Base-by-base conservation (phyloP, 2,113 vertebrate species). In the Corythaixoides concolor region DNA sequence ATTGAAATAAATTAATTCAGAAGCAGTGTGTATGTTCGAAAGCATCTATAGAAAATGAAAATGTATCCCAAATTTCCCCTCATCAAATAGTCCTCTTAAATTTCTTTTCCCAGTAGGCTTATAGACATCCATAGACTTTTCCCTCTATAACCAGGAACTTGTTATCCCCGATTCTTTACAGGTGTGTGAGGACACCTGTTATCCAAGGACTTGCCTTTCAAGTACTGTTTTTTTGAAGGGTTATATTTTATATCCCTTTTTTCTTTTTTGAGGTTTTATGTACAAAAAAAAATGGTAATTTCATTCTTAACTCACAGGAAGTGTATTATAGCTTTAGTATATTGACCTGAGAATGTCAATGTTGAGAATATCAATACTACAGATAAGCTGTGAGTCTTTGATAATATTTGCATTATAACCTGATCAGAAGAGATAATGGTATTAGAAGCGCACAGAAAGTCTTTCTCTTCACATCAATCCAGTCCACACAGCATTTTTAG, bases 371-470 rank as follows among this genome's bases (percentile, higher is more conserved):
- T 91, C 74, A 94, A 58, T 93, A 84, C 35, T 68, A 68, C 10
- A 93, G 60, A 86, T 85, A 87, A 89, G 21, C 19, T 82, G 21
- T 60, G 11, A 95, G 24, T 19, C 64, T 84, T 93, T 27, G 7
- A 93, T 90, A 82, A 78, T 66, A 94, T 97, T 96, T 96, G 89
- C 89, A 94, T 94, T 92, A 76, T 90, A 97, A 96, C 27, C 10
- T 73, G 60, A 97, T 95, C 86, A 89, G 66, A 78, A 89, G 45
- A 89, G 64, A 69, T 84, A 85, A 94, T 85, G 9, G 18, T 75
- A 78, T 96, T 94, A 87, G 49, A 89, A 87, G 69, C 58, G 80
- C 45, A 94, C 55, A 78, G 50, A 92, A 93, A 84, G 52, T 86
- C 85, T 89, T 83, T 76, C 56, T 90, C 58, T 78, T 91, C 69